Base-by-base conservation (phyloP, 2,888 invertebrate species). In the Lepidochrysops patricia region DNA sequence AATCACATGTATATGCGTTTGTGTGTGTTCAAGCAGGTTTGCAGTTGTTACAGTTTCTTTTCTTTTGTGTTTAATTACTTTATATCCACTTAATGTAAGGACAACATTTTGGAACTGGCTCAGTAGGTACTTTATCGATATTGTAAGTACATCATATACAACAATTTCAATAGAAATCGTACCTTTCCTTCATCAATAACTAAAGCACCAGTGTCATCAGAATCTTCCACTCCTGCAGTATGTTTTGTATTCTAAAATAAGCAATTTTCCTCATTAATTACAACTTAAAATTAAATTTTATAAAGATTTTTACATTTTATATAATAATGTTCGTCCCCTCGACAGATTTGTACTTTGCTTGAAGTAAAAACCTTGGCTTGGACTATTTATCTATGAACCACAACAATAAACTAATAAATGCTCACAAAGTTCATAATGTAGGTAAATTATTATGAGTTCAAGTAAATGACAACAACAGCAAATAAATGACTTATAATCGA, bases 101-200 rank as follows among this genome's bases (percentile, higher is more conserved):
- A n/a, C n/a, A n/a, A n/a, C n/a, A n/a, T n/a, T n/a, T n/a, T n/a
- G n/a, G n/a, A n/a, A n/a, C n/a, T n/a, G n/a, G n/a, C n/a, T n/a
- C n/a, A n/a, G n/a, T n/a, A n/a, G n/a, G n/a, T n/a, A n/a, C n/a
- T n/a, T n/a, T n/a, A n/a, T n/a, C n/a, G n/a, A n/a, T n/a, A n/a
- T n/a, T n/a, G n/a, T n/a, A n/a, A n/a, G n/a, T n/a, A n/a, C n/a
- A n/a, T n/a, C n/a, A 29, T 29, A 29, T 9, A 29, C 2, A 29
- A 29, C 6, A 1, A 6, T 7, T 29, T 29, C 29, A 29, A 29
- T 19, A 15, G 7, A 57, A 57, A 63, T 23, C 48, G 64, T 73
- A 85, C 87, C 82, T 86, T 84, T 62, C 78, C 81, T 68, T 83
- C 85, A 60, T 84, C 87, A 57, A 84, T 86, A 29, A 88, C 77